A percentile compares a stretch with the other conserved stretches of the same genome.
Evolutionary conservation across 2,113 vertebrate genomes (phyloP).

Genomic region (Grallaria varia): DNA sequence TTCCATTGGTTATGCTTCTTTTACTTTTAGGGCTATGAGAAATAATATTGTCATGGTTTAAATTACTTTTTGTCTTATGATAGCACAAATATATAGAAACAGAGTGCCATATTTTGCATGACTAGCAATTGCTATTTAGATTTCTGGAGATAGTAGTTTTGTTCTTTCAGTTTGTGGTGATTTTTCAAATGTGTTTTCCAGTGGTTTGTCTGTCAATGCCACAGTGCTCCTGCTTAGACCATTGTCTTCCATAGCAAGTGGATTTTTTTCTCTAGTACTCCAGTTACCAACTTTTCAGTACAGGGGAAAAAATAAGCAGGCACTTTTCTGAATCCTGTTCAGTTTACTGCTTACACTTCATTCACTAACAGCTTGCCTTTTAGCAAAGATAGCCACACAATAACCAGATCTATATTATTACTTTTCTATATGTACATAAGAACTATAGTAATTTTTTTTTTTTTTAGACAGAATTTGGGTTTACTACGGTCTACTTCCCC

Average conservation of each 20-base stretch:
- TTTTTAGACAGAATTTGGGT: neutral
- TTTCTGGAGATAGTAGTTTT: neutral
- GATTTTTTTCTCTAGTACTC: neutral
- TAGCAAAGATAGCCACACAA: neutral
- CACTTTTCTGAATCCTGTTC: neutral
- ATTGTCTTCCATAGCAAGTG: neutral
- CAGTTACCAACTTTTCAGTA: neutral
- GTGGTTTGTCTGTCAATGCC: neutral
- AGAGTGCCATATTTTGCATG: neutral
- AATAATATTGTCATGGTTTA: neutral
- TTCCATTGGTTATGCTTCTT: conserved; percentile 1
- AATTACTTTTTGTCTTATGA: neutral
- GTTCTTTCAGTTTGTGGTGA: neutral
- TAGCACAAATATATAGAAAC: neutral
- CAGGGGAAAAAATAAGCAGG: neutral
- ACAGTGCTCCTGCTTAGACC: neutral
- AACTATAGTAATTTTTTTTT: neutral
- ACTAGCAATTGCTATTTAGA: neutral
- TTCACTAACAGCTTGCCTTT: neutral
- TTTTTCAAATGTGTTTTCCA: neutral
- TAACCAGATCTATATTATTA: neutral
- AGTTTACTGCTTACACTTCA: neutral
- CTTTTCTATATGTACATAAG: neutral
- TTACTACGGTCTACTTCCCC: neutral
- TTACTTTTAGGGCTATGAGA: conserved; percentile 18